Base-by-base conservation (phyloP, 23 tunicate genomes). In the Halocynthia roretzi region DNA sequence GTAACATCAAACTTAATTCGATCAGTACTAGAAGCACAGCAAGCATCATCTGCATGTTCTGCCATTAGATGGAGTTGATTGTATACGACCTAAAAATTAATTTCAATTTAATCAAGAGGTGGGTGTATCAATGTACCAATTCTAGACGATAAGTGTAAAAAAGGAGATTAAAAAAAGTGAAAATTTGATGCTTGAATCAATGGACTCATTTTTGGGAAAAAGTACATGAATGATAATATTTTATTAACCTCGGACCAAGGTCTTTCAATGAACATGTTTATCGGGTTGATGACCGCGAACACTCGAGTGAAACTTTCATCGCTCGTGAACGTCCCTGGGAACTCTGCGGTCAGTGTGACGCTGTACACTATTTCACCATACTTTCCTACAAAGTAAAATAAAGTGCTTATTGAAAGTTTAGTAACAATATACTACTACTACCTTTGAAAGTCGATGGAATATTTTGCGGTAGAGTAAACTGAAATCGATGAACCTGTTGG, bases 1-100 rank as follows among this genome's bases (percentile, higher is more conserved):
- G 75, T 82, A 1, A 82, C 14, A 9, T 82, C 86, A 63, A 75
- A 18, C 15, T 75, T 82, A 7, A 68, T 19, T 6, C 50, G 40
- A 48, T 63, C 55, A 48, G 11, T 12, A 19, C 76, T 44, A 52
- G 49, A 52, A 62, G 58, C 66, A 51, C 86, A 82, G 51, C 85
- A 66, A 7, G 61, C 18, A 51, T 82, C 78, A 10, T 82, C 76
- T 15, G 23, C 67, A 10, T 64, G 52, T 53, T 31, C 76, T 10
- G 52, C 73, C 64, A 76, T 6, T 14, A 76, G 22, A 31, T 76
- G 80, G 7, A 61, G 53, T 40, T 68, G 80, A 31, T 6, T 75
- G 21, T 48, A 50, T 52, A 15, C 21, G 75, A 58, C 44, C 78
- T 71, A 5, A 52, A 66, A 10, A 4, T 2, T 21, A 76, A 56